Percentiles rank a stretch among this genome's conserved stretches.
These are phyloP conservation scores for Mormyrops boulengeri DNA, from an alignment of 2,797 vertebrate genomes.

Conservation along the genomic window DNA sequence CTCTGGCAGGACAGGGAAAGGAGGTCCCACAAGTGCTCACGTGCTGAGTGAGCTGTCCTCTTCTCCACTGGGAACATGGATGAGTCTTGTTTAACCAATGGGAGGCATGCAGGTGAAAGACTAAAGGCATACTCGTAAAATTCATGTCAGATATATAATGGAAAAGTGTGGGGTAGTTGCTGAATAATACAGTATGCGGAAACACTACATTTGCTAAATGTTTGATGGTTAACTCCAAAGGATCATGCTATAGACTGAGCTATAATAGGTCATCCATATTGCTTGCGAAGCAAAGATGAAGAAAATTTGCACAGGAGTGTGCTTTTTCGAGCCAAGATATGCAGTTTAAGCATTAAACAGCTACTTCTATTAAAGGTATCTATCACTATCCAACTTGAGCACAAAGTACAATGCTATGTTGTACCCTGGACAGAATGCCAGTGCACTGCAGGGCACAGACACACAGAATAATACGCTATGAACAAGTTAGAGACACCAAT, in stretches of 20 bases:
- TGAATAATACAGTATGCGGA: background rate
- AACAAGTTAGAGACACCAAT: background rate
- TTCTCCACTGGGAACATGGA: conserved; percentile 47
- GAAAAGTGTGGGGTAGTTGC: background rate
- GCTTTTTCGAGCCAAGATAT: background rate
- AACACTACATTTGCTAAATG: background rate
- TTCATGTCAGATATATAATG: background rate
- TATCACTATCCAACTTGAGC: background rate
- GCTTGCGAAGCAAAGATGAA: background rate
- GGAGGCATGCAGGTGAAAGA: background rate
- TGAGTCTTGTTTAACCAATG: background rate
- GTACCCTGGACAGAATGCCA: background rate
- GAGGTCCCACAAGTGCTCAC: conserved; percentile 60
- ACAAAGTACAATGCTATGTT: background rate
- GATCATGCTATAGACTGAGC: background rate
- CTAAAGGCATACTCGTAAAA: background rate
- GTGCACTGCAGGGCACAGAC: background rate
- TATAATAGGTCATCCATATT: background rate
- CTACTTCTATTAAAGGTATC: background rate
- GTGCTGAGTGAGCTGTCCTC: conserved; percentile 42
- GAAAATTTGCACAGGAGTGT: background rate
- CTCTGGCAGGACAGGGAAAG: conserved; percentile 40
- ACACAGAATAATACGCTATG: background rate
- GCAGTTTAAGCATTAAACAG: background rate
- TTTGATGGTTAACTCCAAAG: background rate